Evolutionary conservation across 2,888 invertebrate species (phyloP), one percentile per base, ranked within the genome.

Genomic region (Meta bourneti): DNA sequence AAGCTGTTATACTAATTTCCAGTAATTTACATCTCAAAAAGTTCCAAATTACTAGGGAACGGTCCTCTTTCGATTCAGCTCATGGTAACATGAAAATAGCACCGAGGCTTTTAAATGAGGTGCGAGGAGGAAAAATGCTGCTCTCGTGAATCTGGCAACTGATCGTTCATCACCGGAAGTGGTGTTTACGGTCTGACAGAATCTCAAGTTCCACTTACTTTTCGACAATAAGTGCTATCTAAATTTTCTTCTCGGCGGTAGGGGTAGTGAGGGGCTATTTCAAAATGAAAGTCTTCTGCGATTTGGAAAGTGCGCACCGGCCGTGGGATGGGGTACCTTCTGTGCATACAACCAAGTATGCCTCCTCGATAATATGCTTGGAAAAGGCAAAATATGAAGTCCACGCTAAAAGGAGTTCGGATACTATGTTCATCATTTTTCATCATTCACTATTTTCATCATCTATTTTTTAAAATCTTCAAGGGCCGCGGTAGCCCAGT

Each of bases 21-120:
- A 78, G 85, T 86, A 78, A 86, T 86, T 86, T 86, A 70, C 85
- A 69, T 69, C 85, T 86, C 85, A 86, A 86, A 78, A 74, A 78
- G 69, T 19, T 34, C 85, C 11, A 77, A 86, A 78, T 77, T 78
- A 49, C 51, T 61, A 16, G 13, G 77, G 69, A 70, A 70, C 61
- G 6, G 19, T 61, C 34, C 61, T 54, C 84, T 74, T 84, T n/a
- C 34, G 75, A 74, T 74, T 52, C 70, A n/a, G 52, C 69, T 54
- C 51, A 69, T 69, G 78, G 69, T 34, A 81, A 49, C 52, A 19
- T 7, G 70, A 51, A 78, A 86, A 78, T 51, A 19, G 69, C 34
- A 49, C 69, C 11, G n/a, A 49, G n/a, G 69, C 19, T 86, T 16
- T 69, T 86, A 86, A 86, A 78, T 69, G 85, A 86, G 54, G n/a